Evolutionary conservation across 2,113 vertebrate genomes (phyloP).

Genomic region (Vidua macroura): DNA sequence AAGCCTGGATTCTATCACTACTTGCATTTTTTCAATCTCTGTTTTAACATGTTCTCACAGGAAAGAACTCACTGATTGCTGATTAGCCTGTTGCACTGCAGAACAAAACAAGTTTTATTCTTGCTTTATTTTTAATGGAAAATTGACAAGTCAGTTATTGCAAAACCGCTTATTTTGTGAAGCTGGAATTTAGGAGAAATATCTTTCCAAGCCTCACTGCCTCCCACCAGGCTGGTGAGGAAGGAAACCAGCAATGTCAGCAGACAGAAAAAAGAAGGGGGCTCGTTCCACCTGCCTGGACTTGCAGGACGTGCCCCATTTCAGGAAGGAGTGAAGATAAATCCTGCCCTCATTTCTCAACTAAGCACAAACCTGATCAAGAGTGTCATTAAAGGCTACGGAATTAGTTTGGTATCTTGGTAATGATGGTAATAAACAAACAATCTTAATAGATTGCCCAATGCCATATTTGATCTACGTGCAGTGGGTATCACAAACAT

Average conservation of each 20-base stretch:
- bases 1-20: background rate
- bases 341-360: background rate
- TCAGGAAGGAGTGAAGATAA: background rate
- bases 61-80: background rate
- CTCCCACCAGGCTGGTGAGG: background rate
- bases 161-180: background rate
- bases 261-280: background rate
- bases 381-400: background rate
- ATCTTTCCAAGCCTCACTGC: background rate
- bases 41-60: background rate
- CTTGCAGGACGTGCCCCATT: background rate
- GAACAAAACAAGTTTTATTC: constrained; percentile 9
- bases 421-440: constrained; percentile 16
- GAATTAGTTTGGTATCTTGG: background rate
- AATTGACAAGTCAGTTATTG: background rate
- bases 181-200: background rate
- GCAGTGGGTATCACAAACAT: background rate
- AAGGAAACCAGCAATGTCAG: background rate
- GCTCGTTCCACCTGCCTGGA: background rate
- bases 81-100: background rate
- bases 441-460: background rate
- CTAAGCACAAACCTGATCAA: background rate
- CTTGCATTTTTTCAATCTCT: background rate
- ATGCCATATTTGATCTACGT: background rate
- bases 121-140: constrained; percentile 40